These are phyloP conservation scores for Apantesis nais DNA, from an alignment of 2,888 invertebrate species.

Conservation along the genomic window DNA sequence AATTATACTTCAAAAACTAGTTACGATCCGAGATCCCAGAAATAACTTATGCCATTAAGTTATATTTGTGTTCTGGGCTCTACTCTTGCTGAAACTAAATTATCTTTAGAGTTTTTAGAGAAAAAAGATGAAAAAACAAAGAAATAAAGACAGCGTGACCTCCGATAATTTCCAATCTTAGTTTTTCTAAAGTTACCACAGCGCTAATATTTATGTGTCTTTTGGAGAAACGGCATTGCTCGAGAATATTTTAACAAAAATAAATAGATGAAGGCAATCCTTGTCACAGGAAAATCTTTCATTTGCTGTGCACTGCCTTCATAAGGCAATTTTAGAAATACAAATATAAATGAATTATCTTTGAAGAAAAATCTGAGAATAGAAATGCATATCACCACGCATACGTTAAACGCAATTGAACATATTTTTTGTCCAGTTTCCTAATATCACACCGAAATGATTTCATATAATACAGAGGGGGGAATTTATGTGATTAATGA, in stretches of 20 bases:
- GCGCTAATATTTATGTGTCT: background rate
- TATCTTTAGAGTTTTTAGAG: no score
- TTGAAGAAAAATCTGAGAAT: background rate
- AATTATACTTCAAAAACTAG: background rate
- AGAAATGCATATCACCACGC: background rate
- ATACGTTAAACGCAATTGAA: no score
- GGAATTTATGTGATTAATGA: constrained; percentile 29
- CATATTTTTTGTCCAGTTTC: background rate
- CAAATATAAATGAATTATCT: background rate
- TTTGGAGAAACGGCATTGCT: background rate
- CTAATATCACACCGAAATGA: background rate
- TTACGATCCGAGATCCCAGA: background rate
- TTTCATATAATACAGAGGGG: constrained; percentile 23
- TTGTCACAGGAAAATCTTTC: background rate
- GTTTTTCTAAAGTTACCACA: no score
- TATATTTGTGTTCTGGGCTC: background rate
- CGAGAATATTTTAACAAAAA: background rate
- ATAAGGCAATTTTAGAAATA: background rate
- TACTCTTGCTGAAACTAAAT: no score
- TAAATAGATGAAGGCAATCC: background rate
- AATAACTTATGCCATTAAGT: background rate
- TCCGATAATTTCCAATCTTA: no score
- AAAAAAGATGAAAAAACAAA: no score
- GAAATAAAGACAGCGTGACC: no score
- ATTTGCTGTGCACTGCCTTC: background rate